Percentiles rank a stretch among this genome's conserved stretches.
These are phyloP conservation scores for Stenodera caucasica DNA, from an alignment of 2,888 invertebrate genomes.

Conservation along the genomic window DNA sequence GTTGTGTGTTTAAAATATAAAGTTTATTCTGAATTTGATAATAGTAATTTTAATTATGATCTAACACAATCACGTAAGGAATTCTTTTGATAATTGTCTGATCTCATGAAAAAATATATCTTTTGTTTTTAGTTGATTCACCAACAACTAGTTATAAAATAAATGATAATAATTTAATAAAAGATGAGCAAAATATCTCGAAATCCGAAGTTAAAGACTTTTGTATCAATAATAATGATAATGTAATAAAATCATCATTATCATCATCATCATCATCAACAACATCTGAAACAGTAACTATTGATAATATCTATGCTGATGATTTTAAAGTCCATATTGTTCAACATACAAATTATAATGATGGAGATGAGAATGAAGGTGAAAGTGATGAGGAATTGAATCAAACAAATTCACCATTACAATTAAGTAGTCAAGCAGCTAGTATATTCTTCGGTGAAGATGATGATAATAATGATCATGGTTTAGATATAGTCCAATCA, in stretches of 20 bases:
- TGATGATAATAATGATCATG: slow-evolving; percentile 32
- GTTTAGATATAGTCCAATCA: slow-evolving; percentile 22
- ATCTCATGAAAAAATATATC: too few relatives aligned
- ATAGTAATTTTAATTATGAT: too few relatives aligned
- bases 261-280: background rate
- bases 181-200: too few relatives aligned
- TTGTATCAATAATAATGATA: background rate
- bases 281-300: background rate
- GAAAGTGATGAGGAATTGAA: background rate
- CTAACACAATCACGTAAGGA: background rate
- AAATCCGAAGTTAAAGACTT: too few relatives aligned
- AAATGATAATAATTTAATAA: background rate
- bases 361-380: slow-evolving; percentile 8
- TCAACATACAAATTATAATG: background rate
- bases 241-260: background rate
- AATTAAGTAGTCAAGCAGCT: slow-evolving; percentile 48
- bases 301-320: background rate
- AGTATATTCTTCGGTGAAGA: slow-evolving; percentile 50
- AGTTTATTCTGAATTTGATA: slow-evolving; percentile 38
- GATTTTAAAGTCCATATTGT: background rate
- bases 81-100: too few relatives aligned
- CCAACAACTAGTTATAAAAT: background rate
- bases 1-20: slow-evolving; percentile 41
- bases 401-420: slow-evolving; percentile 6
- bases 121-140: background rate